Percentiles rank a stretch among this genome's conserved stretches.
Evolutionary conservation across 2,888 invertebrate genomes (phyloP).

Genomic region (Smittia aterrima): DNA sequence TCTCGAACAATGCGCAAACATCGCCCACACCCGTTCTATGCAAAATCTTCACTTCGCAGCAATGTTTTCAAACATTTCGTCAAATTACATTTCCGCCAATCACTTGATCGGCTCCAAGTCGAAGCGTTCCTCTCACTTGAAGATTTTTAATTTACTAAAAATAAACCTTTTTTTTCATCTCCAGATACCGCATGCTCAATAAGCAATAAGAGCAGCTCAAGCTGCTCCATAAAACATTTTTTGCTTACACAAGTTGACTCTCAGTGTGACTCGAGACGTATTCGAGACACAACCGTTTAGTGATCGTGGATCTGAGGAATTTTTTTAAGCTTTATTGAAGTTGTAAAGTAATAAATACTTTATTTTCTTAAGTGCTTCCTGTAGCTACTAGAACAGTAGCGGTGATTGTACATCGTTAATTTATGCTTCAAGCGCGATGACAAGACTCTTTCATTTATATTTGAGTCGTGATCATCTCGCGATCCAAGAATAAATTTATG

Average conservation of each 20-base stretch:
- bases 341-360: background rate
- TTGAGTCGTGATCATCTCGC: background rate
- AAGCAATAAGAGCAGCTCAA: too few relatives aligned
- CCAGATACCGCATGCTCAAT: background rate
- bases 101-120: background rate
- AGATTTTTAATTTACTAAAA: background rate
- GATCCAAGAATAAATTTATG: background rate
- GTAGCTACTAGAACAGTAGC: background rate
- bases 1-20: too few relatives aligned
- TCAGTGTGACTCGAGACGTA: too few relatives aligned
- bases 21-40: too few relatives aligned
- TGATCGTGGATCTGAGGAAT: conserved; percentile 4
- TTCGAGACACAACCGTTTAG: conserved; percentile 8
- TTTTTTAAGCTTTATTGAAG: background rate
- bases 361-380: background rate
- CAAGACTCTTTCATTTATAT: background rate
- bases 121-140: background rate
- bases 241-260: conserved; percentile 6
- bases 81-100: too few relatives aligned
- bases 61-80: too few relatives aligned
- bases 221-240: background rate
- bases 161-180: background rate
- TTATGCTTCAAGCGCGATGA: background rate
- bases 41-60: too few relatives aligned
- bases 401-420: background rate